A percentile compares a stretch with the other conserved stretches of the same genome.
Evolutionary conservation across 1,140 invertebrate species (phyloP).

Genomic region (Eciton burchellii): DNA sequence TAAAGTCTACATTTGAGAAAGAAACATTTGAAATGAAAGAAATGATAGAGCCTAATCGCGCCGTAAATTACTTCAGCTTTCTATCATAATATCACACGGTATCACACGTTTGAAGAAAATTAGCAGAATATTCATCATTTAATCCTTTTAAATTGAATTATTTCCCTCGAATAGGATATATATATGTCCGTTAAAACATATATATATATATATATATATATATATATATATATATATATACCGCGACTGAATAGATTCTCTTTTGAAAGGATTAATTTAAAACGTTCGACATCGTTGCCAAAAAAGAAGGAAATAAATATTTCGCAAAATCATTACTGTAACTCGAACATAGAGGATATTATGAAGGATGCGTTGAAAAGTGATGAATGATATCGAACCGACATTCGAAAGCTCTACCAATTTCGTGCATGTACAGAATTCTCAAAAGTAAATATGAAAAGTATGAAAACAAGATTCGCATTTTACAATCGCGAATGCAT

Average conservation of each 20-base stretch:
- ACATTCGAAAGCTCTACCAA: slow-evolving; percentile 24
- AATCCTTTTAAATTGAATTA: neutral
- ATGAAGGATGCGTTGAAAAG: slow-evolving; percentile 46
- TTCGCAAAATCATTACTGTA: slow-evolving; percentile 29
- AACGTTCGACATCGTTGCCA: slow-evolving; percentile 23
- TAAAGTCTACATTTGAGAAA: too few species aligned
- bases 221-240: too few species aligned
- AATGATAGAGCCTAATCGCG: neutral
- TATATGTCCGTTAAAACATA: too few species aligned
- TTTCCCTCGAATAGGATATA: too few species aligned
- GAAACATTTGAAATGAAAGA: neutral
- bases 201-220: too few species aligned
- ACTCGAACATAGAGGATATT: slow-evolving; percentile 33
- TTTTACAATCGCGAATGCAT: neutral
- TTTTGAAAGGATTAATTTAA: too few species aligned
- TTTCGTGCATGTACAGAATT: slow-evolving; percentile 57
- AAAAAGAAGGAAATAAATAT: slow-evolving; percentile 8
- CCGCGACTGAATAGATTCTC: too few species aligned
- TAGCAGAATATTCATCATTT: slow-evolving; percentile 2
- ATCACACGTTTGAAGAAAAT: neutral
- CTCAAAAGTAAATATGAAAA: slow-evolving; percentile 35
- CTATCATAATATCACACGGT: neutral
- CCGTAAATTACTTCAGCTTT: neutral
- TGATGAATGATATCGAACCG: slow-evolving; percentile 7
- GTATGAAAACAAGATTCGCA: slow-evolving; percentile 12